Percentiles rank a stretch among this genome's conserved stretches.
phyloP scores from a whole-genome alignment of 2,888 invertebrate species.

The Lycophotia porphyrea region DNA sequence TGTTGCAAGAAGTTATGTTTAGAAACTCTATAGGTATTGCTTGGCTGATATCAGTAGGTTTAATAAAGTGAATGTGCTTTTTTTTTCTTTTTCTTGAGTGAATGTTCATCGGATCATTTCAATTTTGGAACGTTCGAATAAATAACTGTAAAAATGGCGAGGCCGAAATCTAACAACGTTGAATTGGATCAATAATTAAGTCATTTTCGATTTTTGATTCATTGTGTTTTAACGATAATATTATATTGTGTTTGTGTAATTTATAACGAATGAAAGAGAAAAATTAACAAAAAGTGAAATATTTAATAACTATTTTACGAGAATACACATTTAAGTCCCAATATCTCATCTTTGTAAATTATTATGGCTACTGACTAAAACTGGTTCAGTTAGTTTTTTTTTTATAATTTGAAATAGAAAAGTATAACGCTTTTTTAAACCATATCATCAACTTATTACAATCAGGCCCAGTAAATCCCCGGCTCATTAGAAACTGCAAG shows the following conservation, averaged over 20 bases:
- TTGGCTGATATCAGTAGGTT: background rate
- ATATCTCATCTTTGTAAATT: too few relatives aligned
- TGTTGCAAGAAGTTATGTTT: background rate
- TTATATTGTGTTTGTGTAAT: too few relatives aligned
- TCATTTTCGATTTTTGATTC: background rate
- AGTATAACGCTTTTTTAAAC: too few relatives aligned
- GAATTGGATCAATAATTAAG: background rate
- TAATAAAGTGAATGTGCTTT: background rate
- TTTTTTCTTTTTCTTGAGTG: background rate
- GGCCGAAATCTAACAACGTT: background rate
- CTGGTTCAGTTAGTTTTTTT: too few relatives aligned
- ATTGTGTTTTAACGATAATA: background rate
- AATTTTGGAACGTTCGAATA: background rate
- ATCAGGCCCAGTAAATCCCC: too few relatives aligned
- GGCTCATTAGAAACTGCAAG: too few relatives aligned
- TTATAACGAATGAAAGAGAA: background rate
- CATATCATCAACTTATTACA: too few relatives aligned
- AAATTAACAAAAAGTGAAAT: background rate
- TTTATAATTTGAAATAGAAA: too few relatives aligned
- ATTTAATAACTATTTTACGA: background rate
- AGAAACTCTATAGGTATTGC: background rate
- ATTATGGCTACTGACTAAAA: too few relatives aligned
- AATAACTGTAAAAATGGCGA: background rate
- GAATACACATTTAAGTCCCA: too few relatives aligned
- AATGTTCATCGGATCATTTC: background rate